Evolutionary conservation across 2,888 invertebrate species (phyloP), one percentile per base, ranked within the genome.

Genomic region (Macaria notata): DNA sequence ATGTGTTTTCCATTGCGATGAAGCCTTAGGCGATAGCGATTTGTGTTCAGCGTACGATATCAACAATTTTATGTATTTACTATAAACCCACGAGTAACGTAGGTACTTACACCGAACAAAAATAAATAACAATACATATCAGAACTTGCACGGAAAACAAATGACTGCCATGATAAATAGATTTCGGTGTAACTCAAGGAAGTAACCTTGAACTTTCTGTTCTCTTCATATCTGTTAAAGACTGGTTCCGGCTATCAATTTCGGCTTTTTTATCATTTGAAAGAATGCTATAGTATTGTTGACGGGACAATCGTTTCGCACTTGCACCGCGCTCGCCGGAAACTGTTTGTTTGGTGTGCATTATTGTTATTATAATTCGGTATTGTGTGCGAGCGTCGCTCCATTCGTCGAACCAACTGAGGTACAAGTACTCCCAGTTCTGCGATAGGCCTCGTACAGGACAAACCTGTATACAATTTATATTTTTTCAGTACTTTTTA

Each of bases 331-430:
- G 45, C 59, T 52, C 78, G 69, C 79, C 83, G 88, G 88, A 88
- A 80, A 78, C 73, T 73, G 76, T 77, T 76, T 73, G 79, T 78
- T 76, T 70, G 60, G 75, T 73, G 70, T 68, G 66, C 72, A 68
- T 73, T 76, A 84, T 87, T 86, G 86, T 85, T 83, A 84, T 86
- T 85, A 69, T 82, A 78, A 87, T 84, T 79, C 76, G 65, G 74
- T 73, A 79, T 79, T 80, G 81, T 80, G 74, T 77, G 73, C 63
- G 66, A 58, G 61, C 50, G 46, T 49, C 65, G 63, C 39, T 48
- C 51, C 47, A 48, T 33, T 33, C 36, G 45, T 19, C 44, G 49
- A 5, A 31, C 31, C 46, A 4, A 43, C 43, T 46, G 29, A 60
- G 50, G 4, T 8, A n/a, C 41, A n/a, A 4, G 8, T 44, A 46